Conservation (phyloP, 2,113 vertebrate genomes). For the Eulemur macaco region DNA sequence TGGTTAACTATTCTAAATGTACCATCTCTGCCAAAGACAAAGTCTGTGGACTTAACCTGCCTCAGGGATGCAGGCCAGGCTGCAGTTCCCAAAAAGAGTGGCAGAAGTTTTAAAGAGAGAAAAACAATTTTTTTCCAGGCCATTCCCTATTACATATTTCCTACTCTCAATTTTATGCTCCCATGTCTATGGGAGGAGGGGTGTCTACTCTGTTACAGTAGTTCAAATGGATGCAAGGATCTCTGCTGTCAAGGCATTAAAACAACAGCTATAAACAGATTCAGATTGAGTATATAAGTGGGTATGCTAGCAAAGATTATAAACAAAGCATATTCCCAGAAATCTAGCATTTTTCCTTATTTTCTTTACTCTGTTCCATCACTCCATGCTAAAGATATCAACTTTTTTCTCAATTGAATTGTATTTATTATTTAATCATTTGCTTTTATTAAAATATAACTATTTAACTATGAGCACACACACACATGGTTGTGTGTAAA, state of each 20-base stretch:
- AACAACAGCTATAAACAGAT: neutral
- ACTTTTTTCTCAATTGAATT: neutral
- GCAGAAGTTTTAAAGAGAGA: too few species aligned
- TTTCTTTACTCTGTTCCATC: neutral
- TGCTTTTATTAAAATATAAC: constrained; percentile 12
- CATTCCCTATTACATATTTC: too few species aligned
- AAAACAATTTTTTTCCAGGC: too few species aligned
- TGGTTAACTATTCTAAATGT: too few species aligned
- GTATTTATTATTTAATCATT: neutral
- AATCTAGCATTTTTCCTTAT: neutral
- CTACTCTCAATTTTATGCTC: too few species aligned
- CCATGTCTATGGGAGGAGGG: too few species aligned
- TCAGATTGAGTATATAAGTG: neutral
- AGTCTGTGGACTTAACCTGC: too few species aligned
- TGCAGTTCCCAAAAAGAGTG: too few species aligned
- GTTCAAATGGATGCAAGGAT: neutral
- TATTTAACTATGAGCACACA: neutral
- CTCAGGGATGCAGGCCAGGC: too few species aligned
- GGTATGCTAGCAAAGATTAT: neutral
- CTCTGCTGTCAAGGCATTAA: neutral
- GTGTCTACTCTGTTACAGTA: neutral
- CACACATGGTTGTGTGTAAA: neutral
- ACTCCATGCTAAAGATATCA: neutral
- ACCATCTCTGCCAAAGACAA: too few species aligned
- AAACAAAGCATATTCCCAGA: neutral